Evolutionary conservation across 2,888 invertebrate species (phyloP).

Genomic region (Sinhomidia bicolor): DNA sequence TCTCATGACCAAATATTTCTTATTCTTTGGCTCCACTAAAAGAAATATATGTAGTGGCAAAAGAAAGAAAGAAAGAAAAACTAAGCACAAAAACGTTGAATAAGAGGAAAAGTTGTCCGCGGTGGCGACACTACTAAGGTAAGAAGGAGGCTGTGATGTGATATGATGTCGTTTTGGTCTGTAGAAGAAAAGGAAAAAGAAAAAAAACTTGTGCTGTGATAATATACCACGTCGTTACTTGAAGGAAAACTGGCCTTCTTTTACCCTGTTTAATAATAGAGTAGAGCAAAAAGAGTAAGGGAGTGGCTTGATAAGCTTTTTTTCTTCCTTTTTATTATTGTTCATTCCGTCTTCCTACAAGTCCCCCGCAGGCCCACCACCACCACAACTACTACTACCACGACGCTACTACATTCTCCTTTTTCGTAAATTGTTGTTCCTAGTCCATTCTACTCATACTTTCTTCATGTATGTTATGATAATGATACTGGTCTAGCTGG

Average conservation of each 20-base stretch:
- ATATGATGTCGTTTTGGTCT: conserved; percentile 58
- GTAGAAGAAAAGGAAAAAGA: conserved; percentile 24
- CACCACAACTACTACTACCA: no score
- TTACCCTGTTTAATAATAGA: conserved; percentile 60
- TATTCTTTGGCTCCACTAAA: not conserved
- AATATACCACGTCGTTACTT: conserved; percentile 50
- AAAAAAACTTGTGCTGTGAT: conserved; percentile 51
- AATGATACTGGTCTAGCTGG: not conserved
- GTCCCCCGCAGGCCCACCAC: conserved; percentile 61
- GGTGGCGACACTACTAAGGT: conserved; percentile 55
- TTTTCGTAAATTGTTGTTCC: conserved; percentile 12
- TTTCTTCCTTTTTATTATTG: conserved; percentile 12
- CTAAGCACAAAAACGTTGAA: conserved; percentile 1
- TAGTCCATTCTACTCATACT: not conserved
- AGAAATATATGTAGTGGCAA: conserved; percentile 3
- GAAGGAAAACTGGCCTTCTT: conserved; percentile 8
- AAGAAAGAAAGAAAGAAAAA: conserved; percentile 1
- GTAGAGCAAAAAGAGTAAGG: not conserved
- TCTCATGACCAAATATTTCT: not conserved
- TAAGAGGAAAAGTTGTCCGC: not conserved
- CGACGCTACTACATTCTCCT: not conserved
- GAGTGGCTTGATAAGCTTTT: conserved; percentile 45
- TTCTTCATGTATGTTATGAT: not conserved
- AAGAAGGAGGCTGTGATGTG: conserved; percentile 49
- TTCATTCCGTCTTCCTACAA: conserved; percentile 31